Conservation (phyloP, 2,888 invertebrate species). For the Neuroscelio doddi region DNA sequence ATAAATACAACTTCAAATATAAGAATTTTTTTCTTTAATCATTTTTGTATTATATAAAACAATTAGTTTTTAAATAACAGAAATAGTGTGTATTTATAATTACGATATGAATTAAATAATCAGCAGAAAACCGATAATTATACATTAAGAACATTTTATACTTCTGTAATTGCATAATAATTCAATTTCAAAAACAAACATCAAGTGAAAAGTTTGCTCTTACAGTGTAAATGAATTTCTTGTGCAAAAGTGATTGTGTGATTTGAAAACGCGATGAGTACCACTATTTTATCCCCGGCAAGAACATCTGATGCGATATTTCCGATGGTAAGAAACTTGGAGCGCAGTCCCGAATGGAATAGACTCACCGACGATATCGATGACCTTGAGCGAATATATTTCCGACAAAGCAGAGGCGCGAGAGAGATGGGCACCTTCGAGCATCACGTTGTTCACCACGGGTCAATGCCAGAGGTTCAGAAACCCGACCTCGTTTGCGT, state of each 20-base stretch:
- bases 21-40: too few species aligned
- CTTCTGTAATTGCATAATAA: conserved; percentile 5
- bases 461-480: conserved; percentile 60
- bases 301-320: conserved; percentile 35
- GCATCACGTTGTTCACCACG: conserved; percentile 55
- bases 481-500: conserved; percentile 55
- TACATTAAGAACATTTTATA: conserved; percentile 21
- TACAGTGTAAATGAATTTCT: neutral
- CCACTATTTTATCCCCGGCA: conserved; percentile 10
- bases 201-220: too few species aligned
- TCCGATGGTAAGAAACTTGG: conserved; percentile 55
- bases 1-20: too few species aligned
- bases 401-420: conserved; percentile 20
- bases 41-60: too few species aligned
- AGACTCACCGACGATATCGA: conserved; percentile 56
- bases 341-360: conserved; percentile 58
- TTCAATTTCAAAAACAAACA: neutral
- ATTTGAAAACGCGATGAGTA: conserved; percentile 23
- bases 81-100: too few species aligned
- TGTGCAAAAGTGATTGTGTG: conserved; percentile 24
- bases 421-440: conserved; percentile 45
- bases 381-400: conserved; percentile 54
- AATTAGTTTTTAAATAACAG: too few species aligned
- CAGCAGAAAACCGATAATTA: too few species aligned
- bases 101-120: too few species aligned